phyloP scores from a whole-genome alignment of 2,797 vertebrate species.

The Chrysocyon brachyurus region DNA sequence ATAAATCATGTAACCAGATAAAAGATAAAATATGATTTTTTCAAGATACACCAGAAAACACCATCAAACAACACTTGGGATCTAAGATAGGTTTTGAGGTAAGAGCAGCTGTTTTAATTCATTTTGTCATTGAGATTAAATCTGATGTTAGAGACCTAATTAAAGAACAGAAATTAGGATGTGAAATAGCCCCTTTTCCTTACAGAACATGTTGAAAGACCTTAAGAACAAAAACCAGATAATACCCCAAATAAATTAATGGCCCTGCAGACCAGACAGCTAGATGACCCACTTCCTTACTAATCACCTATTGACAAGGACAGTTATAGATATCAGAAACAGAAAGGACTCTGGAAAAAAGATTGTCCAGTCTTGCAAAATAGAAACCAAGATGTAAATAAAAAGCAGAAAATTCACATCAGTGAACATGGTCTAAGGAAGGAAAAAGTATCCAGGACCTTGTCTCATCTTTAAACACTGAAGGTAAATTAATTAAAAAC shows the following conservation, averaged over 20 bases:
- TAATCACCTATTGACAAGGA: background rate
- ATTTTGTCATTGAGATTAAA: constrained; percentile 32
- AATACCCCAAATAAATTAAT: background rate
- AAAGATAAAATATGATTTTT: background rate
- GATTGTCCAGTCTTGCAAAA: background rate
- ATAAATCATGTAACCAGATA: background rate
- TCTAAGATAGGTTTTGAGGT: background rate
- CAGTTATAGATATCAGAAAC: background rate
- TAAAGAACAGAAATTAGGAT: constrained; percentile 36
- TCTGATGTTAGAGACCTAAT: background rate
- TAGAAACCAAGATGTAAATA: background rate
- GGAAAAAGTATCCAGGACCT: background rate
- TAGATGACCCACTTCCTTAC: background rate
- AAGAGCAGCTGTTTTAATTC: constrained; percentile 10
- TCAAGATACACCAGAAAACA: background rate
- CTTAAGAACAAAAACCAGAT: background rate
- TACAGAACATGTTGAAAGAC: background rate
- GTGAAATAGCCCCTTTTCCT: background rate
- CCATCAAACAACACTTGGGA: background rate
- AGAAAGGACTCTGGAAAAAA: background rate
- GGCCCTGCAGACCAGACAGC: background rate
- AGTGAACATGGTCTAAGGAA: background rate
- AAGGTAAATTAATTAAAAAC: background rate
- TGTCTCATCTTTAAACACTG: background rate
- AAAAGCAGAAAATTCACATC: background rate